Evolutionary conservation across 1,140 invertebrate species (phyloP), one percentile per base, ranked within the genome.

Genomic region (Atta colombica): DNA sequence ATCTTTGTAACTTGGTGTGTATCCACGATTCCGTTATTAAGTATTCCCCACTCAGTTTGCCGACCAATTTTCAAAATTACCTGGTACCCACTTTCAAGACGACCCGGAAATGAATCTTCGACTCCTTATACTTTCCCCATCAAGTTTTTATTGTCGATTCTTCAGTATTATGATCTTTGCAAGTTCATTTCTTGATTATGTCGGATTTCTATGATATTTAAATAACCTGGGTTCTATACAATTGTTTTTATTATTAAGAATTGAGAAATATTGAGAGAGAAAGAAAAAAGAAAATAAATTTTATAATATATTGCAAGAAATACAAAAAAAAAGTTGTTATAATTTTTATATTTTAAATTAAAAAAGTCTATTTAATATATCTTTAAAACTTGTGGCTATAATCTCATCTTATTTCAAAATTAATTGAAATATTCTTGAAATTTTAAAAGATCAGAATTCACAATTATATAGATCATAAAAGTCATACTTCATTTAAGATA

Each of bases 41-140:
- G 39, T 45, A 74, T 65, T 65, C 72, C n/a, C 28, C 45, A 63
- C 61, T 77, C 39, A 45, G 49, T 77, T 85, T 77, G 35, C 16
- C 58, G 72, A 65, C 14, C 45, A 85, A 77, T 85, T 77, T 65
- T 85, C 31, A 55, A 85, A 77, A 75, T 85, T 85, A 77, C 72
- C 49, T 16, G 53, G 72, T 82, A 31, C 21, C 12, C 21, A 60
- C 49, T 49, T 72, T 82, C 31, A 8, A 72, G 53, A 8, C 21
- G 51, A 81, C 16, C 31, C 21, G 35, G 53, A 72, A 82, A 82
- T 31, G 35, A 82, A 31, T 82, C 53, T 45, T 63, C 1, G 10
- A 71, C 55, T 21, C 31, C 6, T 51, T 74, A 35, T 49, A 31
- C 35, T 60, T 81, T 58, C 72, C 51, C 12, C 49, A 28, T 72